phyloP scores from a whole-genome alignment of 2,113 vertebrate species.

The human (Homo sapiens) region GRCh38 chr5:66825001-66825500 shows the following conservation, averaged over 20 bases:
- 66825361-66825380: not conserved
- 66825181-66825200: not conserved
- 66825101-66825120: not conserved
- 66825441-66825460: not conserved
- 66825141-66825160: not conserved
- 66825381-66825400: not conserved
- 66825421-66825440: not conserved
- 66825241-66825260: not conserved
- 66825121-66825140: not conserved
- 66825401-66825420: not conserved
- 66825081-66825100: not conserved
- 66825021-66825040: not conserved
- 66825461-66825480: not conserved
- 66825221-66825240: not conserved
- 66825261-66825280: not conserved
- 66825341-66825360: not conserved
- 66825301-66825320: not conserved
- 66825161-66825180: not conserved
- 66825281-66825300: not conserved
- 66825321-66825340: not conserved
- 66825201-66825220: not conserved
- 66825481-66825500: not conserved
- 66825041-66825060: not conserved
- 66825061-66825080: not conserved
- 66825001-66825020: not conserved